phyloP scores from a whole-genome alignment of 2,888 invertebrate species.

The Lithophane semibrunnea region DNA sequence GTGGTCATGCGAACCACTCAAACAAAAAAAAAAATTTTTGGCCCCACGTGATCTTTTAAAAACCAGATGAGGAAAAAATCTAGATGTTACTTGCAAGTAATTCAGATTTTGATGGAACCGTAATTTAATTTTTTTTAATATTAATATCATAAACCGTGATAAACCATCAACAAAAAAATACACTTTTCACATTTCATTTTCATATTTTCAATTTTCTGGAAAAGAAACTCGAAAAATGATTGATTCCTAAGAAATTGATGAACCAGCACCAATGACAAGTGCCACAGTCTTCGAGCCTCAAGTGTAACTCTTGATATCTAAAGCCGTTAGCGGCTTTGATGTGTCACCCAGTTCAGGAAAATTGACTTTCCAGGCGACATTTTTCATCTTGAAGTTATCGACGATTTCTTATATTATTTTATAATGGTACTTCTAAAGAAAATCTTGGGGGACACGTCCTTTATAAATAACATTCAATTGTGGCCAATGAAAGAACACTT shows the following conservation, averaged over 20 bases:
- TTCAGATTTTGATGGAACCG: too few relatives aligned
- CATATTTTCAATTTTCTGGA: not conserved
- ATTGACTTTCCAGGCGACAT: slow-evolving; percentile 10
- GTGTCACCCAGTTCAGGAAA: slow-evolving; percentile 32
- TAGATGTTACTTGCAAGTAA: too few relatives aligned
- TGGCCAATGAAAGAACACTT: not conserved
- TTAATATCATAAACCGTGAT: too few relatives aligned
- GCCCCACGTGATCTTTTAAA: too few relatives aligned
- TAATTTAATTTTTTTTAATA: too few relatives aligned
- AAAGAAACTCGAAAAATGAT: slow-evolving; percentile 8
- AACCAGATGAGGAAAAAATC: too few relatives aligned
- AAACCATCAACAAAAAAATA: not conserved
- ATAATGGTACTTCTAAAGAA: not conserved
- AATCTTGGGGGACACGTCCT: not conserved
- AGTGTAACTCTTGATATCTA: slow-evolving; percentile 42
- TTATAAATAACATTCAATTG: not conserved
- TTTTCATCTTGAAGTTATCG: slow-evolving; percentile 5
- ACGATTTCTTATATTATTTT: slow-evolving; percentile 6
- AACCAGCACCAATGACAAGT: slow-evolving; percentile 46
- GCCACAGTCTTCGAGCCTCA: slow-evolving; percentile 22
- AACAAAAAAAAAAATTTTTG: too few relatives aligned
- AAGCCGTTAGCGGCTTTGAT: slow-evolving; percentile 45
- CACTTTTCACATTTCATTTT: not conserved
- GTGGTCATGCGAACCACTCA: too few relatives aligned
- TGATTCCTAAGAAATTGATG: slow-evolving; percentile 45